Conservation (phyloP, 1,140 invertebrate species). For the Zaprionus kolodkinae region DNA sequence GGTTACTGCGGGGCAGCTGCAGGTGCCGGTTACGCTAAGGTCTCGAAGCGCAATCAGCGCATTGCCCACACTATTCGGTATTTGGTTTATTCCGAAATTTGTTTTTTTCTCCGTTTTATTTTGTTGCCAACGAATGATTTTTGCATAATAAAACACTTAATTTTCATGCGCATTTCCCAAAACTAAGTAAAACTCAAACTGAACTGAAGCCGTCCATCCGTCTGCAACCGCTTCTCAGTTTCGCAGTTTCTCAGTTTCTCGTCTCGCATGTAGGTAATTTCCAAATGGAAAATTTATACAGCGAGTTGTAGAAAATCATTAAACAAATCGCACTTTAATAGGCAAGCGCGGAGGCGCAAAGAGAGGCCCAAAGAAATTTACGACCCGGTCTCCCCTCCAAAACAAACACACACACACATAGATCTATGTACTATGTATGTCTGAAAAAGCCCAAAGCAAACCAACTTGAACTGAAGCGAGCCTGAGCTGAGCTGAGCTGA, state of each 20-base stretch:
- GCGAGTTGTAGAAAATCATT: constrained; percentile 80
- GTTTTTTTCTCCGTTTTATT: background rate
- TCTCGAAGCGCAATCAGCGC: constrained; percentile 66
- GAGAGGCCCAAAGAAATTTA: constrained; percentile 70
- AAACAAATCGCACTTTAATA: constrained; percentile 84
- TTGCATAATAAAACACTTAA: constrained; percentile 84
- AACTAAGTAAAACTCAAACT: constrained; percentile 52
- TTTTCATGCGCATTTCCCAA: constrained; percentile 79
- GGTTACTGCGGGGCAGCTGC: constrained; percentile 8
- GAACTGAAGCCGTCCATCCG: constrained; percentile 13
- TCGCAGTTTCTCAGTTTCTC: constrained; percentile 6
- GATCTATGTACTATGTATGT: background rate
- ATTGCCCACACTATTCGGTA: constrained; percentile 38
- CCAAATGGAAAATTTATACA: constrained; percentile 81
- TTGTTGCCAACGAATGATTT: constrained; percentile 62
- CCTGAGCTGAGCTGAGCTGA: constrained; percentile 46
- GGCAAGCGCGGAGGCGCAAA: constrained; percentile 52
- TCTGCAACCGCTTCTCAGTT: constrained; percentile 1
- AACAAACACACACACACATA: constrained; percentile 19
- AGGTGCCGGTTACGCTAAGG: constrained; percentile 23
- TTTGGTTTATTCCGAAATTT: constrained; percentile 7
- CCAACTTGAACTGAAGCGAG: constrained; percentile 57
- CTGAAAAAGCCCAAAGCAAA: constrained; percentile 43
- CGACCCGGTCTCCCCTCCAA: constrained; percentile 50
- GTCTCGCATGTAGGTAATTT: constrained; percentile 71